Evolutionary conservation across 2,113 vertebrate genomes (phyloP).

Genomic region (Phocoena phocoena): DNA sequence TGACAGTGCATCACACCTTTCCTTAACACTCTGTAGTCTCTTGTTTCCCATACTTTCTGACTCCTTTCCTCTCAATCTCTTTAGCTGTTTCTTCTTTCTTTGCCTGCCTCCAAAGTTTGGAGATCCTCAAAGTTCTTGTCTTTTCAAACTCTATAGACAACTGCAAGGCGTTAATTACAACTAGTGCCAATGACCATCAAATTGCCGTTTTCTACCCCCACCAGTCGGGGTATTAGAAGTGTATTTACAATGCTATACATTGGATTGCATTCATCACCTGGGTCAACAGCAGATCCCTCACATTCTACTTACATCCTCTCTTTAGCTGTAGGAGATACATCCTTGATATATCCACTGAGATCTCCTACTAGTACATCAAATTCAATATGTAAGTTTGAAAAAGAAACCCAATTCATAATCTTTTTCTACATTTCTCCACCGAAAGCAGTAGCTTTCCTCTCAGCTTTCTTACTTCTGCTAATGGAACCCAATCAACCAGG

Average conservation of each 20-base stretch:
- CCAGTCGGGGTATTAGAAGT: background rate
- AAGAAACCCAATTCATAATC: background rate
- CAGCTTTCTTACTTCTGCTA: background rate
- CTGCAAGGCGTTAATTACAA: background rate
- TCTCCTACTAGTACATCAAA: background rate
- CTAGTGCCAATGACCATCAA: background rate
- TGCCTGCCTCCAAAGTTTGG: background rate
- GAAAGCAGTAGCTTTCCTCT: background rate
- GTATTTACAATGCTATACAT: background rate
- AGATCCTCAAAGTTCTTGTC: background rate
- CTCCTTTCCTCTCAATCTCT: background rate
- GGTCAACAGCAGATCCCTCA: background rate
- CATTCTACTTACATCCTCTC: background rate
- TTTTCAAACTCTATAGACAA: constrained; percentile 16
- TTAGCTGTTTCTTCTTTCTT: background rate
- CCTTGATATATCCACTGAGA: background rate
- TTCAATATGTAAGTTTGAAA: background rate
- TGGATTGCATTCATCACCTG: background rate
- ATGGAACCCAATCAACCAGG: background rate
- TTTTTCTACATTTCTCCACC: background rate
- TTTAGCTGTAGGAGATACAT: background rate
- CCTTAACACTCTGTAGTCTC: background rate
- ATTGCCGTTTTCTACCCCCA: background rate
- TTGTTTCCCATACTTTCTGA: background rate
- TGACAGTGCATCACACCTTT: background rate